Conservation (phyloP, 1,140 invertebrate genomes). For the Microplitis mediator region DNA sequence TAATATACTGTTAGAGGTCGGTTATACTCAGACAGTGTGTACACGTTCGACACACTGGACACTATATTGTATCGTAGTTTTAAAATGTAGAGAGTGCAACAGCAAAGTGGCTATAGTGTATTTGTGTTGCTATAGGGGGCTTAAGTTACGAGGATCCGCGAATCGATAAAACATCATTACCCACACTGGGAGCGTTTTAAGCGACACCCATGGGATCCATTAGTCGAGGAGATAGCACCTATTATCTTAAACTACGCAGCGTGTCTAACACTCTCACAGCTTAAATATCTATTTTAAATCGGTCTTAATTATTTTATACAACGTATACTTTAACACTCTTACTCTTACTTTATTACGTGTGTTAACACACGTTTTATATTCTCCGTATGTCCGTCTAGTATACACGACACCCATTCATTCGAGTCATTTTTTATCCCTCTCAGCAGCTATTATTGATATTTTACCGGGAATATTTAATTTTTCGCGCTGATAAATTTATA, state of each 20-base stretch:
- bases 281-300: constrained; percentile 26
- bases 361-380: neutral
- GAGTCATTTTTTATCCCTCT: neutral
- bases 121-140: neutral
- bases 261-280: neutral
- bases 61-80: constrained; percentile 30
- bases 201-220: constrained; percentile 22
- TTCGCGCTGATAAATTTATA: no score
- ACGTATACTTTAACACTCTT: constrained; percentile 22
- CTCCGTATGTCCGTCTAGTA: neutral
- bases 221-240: constrained; percentile 19
- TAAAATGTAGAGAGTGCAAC: neutral
- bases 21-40: constrained; percentile 15
- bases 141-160: constrained; percentile 24
- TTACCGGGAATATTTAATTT: neutral
- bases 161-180: constrained; percentile 31
- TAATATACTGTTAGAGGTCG: constrained; percentile 34
- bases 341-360: neutral
- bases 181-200: constrained; percentile 3
- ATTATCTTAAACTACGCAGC: constrained; percentile 16
- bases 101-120: no score
- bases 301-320: constrained; percentile 36
- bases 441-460: neutral
- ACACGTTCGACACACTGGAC: constrained; percentile 26
- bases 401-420: neutral